These are phyloP conservation scores for Steromphala cineraria DNA, from an alignment of 2,888 invertebrate species.

Conservation along the genomic window DNA sequence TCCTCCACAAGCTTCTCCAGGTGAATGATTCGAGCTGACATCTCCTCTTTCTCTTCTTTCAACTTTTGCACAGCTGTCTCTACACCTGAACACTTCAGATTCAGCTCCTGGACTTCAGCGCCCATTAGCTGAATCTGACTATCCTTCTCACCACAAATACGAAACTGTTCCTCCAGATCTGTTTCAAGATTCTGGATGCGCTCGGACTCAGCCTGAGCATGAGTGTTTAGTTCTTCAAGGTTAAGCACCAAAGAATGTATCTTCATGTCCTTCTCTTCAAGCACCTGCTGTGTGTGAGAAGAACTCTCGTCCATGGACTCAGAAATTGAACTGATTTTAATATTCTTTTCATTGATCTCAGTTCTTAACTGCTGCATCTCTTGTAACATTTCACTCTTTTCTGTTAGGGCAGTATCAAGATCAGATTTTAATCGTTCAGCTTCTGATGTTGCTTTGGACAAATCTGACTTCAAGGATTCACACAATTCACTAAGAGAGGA, in stretches of 20 bases:
- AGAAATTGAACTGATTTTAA: constrained; percentile 26
- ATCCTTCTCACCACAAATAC: constrained; percentile 25
- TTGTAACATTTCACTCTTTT: constrained; percentile 21
- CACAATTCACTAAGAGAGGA: constrained; percentile 22
- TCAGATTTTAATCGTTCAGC: constrained; percentile 15
- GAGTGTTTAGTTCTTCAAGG: constrained; percentile 5
- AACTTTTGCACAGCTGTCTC: constrained; percentile 34
- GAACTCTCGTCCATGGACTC: constrained; percentile 29
- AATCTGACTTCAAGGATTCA: constrained; percentile 31
- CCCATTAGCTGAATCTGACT: constrained; percentile 30
- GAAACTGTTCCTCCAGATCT: constrained; percentile 24
- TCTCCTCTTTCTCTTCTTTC: constrained; percentile 39
- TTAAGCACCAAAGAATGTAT: constrained; percentile 31
- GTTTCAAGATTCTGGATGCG: constrained; percentile 24
- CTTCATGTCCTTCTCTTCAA: constrained; percentile 32
- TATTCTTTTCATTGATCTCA: constrained; percentile 33
- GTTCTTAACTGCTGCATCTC: constrained; percentile 30
- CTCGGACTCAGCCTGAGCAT: constrained; percentile 10
- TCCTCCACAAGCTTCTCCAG: constrained; percentile 23
- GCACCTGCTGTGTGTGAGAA: constrained; percentile 23
- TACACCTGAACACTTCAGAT: constrained; percentile 24
- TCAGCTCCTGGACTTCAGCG: constrained; percentile 31
- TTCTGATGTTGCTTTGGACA: constrained; percentile 25
- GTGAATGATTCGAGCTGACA: constrained; percentile 1
- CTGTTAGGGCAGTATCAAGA: constrained; percentile 2